These are phyloP conservation scores for Tricholauxania praeusta DNA, from an alignment of 2,888 invertebrate genomes.

Conservation along the genomic window DNA sequence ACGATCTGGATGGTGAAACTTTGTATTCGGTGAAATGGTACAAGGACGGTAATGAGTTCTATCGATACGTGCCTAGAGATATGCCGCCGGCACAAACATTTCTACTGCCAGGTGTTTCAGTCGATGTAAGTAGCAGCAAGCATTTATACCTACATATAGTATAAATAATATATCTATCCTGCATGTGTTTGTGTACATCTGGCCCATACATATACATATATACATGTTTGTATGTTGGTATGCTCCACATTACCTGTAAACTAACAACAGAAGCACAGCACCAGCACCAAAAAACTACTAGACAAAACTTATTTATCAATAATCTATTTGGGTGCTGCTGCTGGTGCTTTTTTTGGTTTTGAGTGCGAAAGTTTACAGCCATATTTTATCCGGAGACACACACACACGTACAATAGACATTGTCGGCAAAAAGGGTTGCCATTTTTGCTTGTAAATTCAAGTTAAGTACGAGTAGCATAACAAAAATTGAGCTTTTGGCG, in stretches of 20 bases:
- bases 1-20: slow-evolving; percentile 84
- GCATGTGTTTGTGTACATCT: not conserved
- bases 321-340: slow-evolving; percentile 28
- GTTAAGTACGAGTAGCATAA: too few relatives aligned
- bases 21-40: slow-evolving; percentile 94
- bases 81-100: slow-evolving; percentile 84
- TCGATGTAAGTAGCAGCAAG: slow-evolving; percentile 78
- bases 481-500: too few relatives aligned
- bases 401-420: not conserved
- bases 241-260: not conserved
- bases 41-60: slow-evolving; percentile 91
- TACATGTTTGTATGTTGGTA: slow-evolving; percentile 3
- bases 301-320: slow-evolving; percentile 28
- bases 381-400: slow-evolving; percentile 16
- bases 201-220: not conserved
- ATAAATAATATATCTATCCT: not conserved
- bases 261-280: too few relatives aligned
- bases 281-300: not conserved
- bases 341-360: not conserved
- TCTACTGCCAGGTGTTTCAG: slow-evolving; percentile 82
- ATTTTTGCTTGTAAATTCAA: not conserved
- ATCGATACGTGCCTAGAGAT: slow-evolving; percentile 86
- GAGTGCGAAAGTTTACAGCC: slow-evolving; percentile 31
- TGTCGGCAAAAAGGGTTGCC: slow-evolving; percentile 1
- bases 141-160: not conserved